phyloP scores from a whole-genome alignment of 2,113 vertebrate species.

The Pluvianellus socialis region DNA sequence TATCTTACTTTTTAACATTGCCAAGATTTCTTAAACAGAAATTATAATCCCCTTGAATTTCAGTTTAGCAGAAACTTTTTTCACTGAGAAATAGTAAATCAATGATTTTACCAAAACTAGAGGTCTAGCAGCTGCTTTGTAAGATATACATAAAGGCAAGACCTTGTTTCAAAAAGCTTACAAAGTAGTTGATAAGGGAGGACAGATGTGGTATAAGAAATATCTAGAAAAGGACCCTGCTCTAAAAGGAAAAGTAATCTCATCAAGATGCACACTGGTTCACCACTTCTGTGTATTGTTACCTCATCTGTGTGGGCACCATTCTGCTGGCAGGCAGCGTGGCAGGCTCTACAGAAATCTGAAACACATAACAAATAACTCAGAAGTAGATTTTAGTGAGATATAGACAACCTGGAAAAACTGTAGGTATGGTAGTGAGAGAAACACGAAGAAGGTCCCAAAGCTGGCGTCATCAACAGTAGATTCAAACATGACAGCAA shows the following conservation, averaged over 20 bases:
- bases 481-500: background rate
- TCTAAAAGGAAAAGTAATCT: background rate
- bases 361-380: background rate
- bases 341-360: background rate
- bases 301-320: background rate
- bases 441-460: background rate
- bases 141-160: background rate
- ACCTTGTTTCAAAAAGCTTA: background rate
- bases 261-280: background rate
- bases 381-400: background rate
- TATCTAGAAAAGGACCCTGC: background rate
- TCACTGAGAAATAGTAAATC: background rate
- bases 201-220: background rate
- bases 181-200: background rate
- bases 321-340: background rate
- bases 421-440: rapidly evolving
- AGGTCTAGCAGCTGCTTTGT: background rate
- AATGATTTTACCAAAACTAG: background rate
- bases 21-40: background rate
- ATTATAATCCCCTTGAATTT: background rate
- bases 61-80: background rate
- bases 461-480: background rate
- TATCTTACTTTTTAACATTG: background rate
- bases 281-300: background rate
- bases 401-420: background rate